Conservation (phyloP, 2,797 vertebrate species). For the Lophura swinhoii region DNA sequence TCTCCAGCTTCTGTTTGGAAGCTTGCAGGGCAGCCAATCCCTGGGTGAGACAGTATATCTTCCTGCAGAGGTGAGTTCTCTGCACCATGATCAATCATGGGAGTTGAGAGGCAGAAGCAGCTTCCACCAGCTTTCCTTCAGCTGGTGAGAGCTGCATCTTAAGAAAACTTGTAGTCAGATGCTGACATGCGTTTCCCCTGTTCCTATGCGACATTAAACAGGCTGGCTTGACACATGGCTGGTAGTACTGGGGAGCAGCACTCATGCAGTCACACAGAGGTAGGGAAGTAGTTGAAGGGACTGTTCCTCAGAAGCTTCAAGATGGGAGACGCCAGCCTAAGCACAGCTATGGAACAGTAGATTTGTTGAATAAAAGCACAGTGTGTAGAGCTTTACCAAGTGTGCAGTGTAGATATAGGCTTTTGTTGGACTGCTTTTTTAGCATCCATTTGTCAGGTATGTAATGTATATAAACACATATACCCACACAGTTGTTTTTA, state of each 20-base stretch:
- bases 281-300: not conserved
- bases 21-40: not conserved
- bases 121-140: not conserved
- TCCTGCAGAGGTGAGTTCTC: not conserved
- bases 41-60: not conserved
- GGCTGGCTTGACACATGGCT: not conserved
- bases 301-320: not conserved
- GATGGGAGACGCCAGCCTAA: rapidly evolving
- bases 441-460: not conserved
- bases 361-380: not conserved
- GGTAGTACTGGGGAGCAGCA: not conserved
- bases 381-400: not conserved
- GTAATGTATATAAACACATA: not conserved
- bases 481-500: not conserved
- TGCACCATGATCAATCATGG: rapidly evolving
- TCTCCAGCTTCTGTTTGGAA: not conserved
- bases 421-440: not conserved
- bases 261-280: not conserved
- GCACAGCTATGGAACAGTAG: not conserved
- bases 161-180: no score
- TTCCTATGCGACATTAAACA: rapidly evolving
- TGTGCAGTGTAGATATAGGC: rapidly evolving
- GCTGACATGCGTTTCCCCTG: not conserved
- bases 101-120: not conserved
- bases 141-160: not conserved